Evolutionary conservation across 64 coral and sea anemone genomes (phyloP).

Genomic region (Cladopsammia gracilis): DNA sequence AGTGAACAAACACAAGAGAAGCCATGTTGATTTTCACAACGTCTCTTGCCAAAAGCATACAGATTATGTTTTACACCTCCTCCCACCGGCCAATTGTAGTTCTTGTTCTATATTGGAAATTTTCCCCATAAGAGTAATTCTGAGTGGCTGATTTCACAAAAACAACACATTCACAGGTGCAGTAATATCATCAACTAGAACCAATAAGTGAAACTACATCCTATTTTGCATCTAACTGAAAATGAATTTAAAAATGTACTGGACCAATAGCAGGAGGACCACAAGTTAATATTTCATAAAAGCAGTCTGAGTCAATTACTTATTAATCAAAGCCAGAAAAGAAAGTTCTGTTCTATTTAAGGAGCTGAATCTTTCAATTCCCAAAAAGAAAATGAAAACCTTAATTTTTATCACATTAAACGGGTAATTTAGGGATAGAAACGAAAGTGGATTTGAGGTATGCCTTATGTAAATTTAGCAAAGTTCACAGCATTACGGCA

Average conservation of each 20-base stretch:
- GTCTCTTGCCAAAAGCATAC: slow-evolving; percentile 29
- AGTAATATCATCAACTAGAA: neutral
- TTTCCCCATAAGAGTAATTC: neutral
- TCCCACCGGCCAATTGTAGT: slow-evolving; percentile 25
- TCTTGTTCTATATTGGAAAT: slow-evolving; percentile 22
- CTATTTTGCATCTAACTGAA: slow-evolving; percentile 83
- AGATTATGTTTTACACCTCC: neutral
- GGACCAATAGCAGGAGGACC: slow-evolving; percentile 69
- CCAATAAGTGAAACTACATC: slow-evolving; percentile 29
- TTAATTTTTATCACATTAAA: slow-evolving; percentile 19
- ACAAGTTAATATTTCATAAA: slow-evolving; percentile 91
- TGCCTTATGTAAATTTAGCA: neutral
- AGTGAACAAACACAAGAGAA: slow-evolving; percentile 20
- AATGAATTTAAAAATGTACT: slow-evolving; percentile 78
- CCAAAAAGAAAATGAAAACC: neutral
- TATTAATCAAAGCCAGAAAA: neutral
- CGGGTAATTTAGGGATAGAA: neutral
- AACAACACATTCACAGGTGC: neutral
- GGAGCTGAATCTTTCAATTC: neutral
- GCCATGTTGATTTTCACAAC: slow-evolving; percentile 32
- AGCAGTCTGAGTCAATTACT: slow-evolving; percentile 20
- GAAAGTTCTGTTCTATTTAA: neutral
- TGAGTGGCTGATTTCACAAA: slow-evolving; percentile 35
- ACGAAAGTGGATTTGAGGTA: neutral
- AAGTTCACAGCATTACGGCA: neutral